phyloP scores from a whole-genome alignment of 1,140 invertebrate species.

The Drosophila littoralis region DNA sequence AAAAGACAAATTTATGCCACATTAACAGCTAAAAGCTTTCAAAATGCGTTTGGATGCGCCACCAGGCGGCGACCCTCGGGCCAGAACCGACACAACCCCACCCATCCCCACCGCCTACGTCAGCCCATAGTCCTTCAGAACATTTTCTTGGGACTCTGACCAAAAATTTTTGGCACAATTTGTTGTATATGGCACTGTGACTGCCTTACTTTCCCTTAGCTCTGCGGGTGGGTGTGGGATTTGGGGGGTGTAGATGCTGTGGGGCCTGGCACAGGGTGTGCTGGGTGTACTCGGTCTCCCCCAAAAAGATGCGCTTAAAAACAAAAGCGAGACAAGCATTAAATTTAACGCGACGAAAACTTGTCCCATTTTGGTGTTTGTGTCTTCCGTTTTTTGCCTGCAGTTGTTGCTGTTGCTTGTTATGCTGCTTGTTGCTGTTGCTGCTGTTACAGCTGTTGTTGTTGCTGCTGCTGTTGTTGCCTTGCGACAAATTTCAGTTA shows the following conservation, averaged over 20 bases:
- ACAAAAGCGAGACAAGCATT: conserved; percentile 55
- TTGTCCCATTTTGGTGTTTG: conserved; percentile 66
- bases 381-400: conserved; percentile 22
- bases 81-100: conserved; percentile 9
- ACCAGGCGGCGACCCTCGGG: conserved; percentile 44
- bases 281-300: conserved; percentile 23
- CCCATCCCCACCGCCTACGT: neutral
- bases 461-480: conserved; percentile 40
- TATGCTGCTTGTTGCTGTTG: conserved; percentile 15
- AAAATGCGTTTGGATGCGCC: conserved; percentile 77
- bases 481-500: conserved; percentile 80
- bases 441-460: conserved; percentile 39
- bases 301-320: conserved; percentile 30
- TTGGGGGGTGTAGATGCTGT: neutral
- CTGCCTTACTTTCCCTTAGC: conserved; percentile 37
- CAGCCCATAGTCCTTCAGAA: neutral
- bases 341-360: conserved; percentile 77
- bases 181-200: conserved; percentile 11
- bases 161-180: conserved; percentile 47
- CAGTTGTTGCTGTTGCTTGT: conserved; percentile 16
- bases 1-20: conserved; percentile 81
- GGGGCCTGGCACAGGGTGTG: neutral
- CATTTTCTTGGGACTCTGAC: conserved; percentile 33
- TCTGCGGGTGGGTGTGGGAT: neutral
- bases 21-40: conserved; percentile 83